These are phyloP conservation scores for Coturnix japonica DNA, from an alignment of 2,113 vertebrate genomes.

Conservation along the genomic window DNA sequence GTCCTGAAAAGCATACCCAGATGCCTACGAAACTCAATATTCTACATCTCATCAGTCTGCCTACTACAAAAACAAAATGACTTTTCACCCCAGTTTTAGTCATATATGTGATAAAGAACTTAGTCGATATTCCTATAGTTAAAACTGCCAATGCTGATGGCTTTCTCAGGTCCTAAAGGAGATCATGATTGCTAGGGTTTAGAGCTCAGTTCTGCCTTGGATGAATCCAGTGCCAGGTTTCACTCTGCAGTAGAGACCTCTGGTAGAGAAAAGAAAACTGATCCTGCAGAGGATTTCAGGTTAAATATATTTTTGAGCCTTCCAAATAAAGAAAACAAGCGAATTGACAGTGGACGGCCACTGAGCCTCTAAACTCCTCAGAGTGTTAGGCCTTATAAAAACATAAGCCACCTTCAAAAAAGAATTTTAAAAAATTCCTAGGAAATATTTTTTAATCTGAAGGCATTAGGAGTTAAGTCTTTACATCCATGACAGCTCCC, in stretches of 20 bases:
- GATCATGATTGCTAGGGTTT: neutral
- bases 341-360: neutral
- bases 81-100: neutral
- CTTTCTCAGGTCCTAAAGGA: neutral
- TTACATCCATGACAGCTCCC: constrained; percentile 31
- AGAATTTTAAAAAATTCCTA: neutral
- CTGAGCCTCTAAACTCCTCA: neutral
- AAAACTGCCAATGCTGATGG: neutral
- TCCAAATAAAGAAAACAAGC: neutral
- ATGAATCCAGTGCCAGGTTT: neutral
- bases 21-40: neutral
- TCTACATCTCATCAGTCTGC: neutral
- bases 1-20: neutral
- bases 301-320: neutral
- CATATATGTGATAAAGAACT: neutral
- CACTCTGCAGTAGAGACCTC: neutral
- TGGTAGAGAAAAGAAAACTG: neutral
- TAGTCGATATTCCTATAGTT: neutral
- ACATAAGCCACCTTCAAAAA: neutral
- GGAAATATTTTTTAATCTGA: constrained; percentile 52
- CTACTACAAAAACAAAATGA: neutral
- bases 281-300: neutral
- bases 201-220: neutral
- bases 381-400: constrained; percentile 16
- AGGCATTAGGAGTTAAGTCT: constrained; percentile 51